Evolutionary conservation across 2,888 invertebrate species (phyloP), one percentile per base, ranked within the genome.

Genomic region (Orthosia gothica): DNA sequence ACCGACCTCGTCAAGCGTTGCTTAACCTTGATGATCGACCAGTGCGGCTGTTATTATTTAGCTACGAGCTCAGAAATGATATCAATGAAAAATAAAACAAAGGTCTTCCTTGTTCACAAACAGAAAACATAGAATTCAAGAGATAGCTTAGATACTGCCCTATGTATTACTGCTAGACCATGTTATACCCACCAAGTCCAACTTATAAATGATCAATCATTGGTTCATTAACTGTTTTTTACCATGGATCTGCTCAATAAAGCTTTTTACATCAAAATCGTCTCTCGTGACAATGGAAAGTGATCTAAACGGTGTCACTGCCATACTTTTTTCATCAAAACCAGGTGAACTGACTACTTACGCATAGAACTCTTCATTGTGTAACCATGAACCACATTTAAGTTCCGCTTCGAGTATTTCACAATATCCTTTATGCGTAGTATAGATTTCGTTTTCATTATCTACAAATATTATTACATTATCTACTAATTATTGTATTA

Each of bases 301-400:
- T 88, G 89, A 85, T 88, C 89, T 87, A 65, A 89, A 82, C 76
- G 74, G 84, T 89, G 91, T 92, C 92, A 93, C 88, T 92, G 92
- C 82, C 87, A 74, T 59, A 79, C 71, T 68, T 90, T 91, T 92
- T 90, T 84, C 79, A 65, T 64, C 62, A 75, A 76, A 85, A 87
- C 80, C 78, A 76, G 82, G 79, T 84, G 86, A 87, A 86, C 80
- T 62, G 70, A 72, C 70, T 73, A 74, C 81, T 87, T 89, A 90
- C 87, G 91, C 90, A 87, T 88, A 81, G 74, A 83, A 84, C 72
- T 89, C 87, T 87, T 88, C 78, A 81, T 70, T 76, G 71, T 64
- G 40, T 69, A 89, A 88, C 92, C 92, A 89, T 93, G 93, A 93
- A 90, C 92, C 89, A 92, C 82, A 90, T 93, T 91, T 88, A 82